Evolutionary conservation across 2,888 invertebrate species (phyloP), one percentile per base, ranked within the genome.

Genomic region (Dryobotodes eremita): DNA sequence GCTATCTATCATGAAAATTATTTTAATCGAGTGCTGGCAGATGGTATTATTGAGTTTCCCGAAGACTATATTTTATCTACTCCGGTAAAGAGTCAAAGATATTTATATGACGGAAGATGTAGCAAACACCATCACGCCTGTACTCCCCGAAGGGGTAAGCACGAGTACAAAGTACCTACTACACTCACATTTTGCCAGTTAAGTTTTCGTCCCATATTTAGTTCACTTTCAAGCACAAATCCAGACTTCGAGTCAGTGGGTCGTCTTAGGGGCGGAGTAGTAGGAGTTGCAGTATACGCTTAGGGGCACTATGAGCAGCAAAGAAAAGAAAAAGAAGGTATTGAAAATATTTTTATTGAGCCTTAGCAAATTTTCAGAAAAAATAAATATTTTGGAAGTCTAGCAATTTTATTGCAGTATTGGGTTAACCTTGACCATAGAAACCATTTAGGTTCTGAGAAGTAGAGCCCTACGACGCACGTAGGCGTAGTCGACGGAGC

Each of bases 1-100:
- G 97, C 97, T 86, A 97, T 96, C 97, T 97, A 91, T 84, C 83
- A 62, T 26, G 17, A n/a, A 48, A 55, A 71, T 17, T 17, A 31
- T 64, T 68, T 17, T 48, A 50, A 11, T 55, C 17, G 11, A n/a
- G 53, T 55, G 23, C 10, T 69, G 23, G 53, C 23, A 69, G 31
- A 53, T 48, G 42, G 23, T 50, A 42, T 50, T 61, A 75, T 20
- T 61, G 50, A 15, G 13, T 70, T 46, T 70, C 23, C 10, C 7
- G 53, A 31, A 55, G 11, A 55, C 7, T 68, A 15, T 68, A n/a
- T 73, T 13, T 68, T 20, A 42, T 20, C 36, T 68, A 68, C 6
- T 20, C 6, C 5, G 5, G 53, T 10, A 68, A 50, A 73, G 50
- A 20, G n/a, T 50, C n/a, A 15, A 50, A 20, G n/a, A 26, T 66